Percentiles rank a stretch among this genome's conserved stretches.
These are phyloP conservation scores for Heterotilapia buettikoferi DNA, from an alignment of 2,113 vertebrate species.

Conservation along the genomic window DNA sequence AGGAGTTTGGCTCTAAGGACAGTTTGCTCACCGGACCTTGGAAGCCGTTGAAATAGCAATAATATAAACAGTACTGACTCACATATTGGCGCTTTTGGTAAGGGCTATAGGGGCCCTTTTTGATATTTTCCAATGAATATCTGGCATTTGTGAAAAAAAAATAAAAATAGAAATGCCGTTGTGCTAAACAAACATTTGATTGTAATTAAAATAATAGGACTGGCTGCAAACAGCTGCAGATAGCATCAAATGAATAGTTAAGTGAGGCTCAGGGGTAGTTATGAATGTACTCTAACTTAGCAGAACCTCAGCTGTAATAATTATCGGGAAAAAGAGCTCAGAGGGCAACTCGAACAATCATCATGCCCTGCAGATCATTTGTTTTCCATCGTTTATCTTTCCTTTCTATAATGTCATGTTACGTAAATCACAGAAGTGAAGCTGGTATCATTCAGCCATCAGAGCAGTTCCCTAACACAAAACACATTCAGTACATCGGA, in stretches of 20 bases:
- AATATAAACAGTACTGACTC: neutral
- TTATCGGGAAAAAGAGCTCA: neutral
- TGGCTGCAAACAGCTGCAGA: neutral
- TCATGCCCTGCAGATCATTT: slow-evolving; percentile 16
- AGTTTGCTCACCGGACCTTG: neutral
- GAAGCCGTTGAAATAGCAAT: neutral
- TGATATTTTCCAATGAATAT: neutral
- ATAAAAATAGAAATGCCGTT: neutral
- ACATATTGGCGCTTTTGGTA: neutral
- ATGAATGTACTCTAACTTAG: neutral
- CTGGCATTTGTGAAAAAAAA: neutral
- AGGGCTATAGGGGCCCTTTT: neutral
- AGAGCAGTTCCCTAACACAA: slow-evolving; percentile 21
- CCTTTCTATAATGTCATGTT: slow-evolving; percentile 4
- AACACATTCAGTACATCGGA: slow-evolving; percentile 20
- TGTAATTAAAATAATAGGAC: neutral
- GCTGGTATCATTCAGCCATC: slow-evolving; percentile 24
- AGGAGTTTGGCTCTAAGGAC: neutral
- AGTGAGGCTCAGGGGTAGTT: neutral
- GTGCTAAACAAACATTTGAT: neutral
- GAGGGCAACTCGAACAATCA: neutral
- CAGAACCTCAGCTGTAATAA: neutral
- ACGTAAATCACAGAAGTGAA: slow-evolving; percentile 12
- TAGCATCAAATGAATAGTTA: neutral
- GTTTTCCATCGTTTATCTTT: slow-evolving; percentile 31